These are phyloP conservation scores for Dicycla oo DNA, from an alignment of 2,888 invertebrate genomes.

Conservation along the genomic window DNA sequence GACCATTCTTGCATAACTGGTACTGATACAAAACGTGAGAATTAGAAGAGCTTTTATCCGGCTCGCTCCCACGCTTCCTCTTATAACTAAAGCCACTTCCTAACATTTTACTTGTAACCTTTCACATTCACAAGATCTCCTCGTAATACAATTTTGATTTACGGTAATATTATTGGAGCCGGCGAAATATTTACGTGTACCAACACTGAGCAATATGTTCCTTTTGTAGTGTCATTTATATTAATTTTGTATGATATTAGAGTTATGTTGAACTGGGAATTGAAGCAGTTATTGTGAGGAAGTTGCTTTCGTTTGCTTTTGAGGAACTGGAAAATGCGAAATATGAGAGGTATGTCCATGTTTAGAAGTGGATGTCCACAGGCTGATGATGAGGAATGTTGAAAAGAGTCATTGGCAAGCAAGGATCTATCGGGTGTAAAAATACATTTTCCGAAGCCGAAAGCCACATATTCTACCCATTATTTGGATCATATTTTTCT, in stretches of 20 bases:
- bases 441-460: too few relatives aligned
- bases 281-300: conserved; percentile 17
- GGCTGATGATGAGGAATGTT: not conserved
- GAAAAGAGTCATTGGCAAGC: not conserved
- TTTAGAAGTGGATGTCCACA: not conserved
- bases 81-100: not conserved
- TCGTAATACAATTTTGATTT: conserved; percentile 92
- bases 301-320: not conserved
- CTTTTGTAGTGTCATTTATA: conserved; percentile 45
- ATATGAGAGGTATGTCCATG: not conserved
- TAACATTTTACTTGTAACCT: conserved; percentile 27
- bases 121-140: conserved; percentile 73
- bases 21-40: too few relatives aligned
- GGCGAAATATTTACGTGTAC: conserved; percentile 51
- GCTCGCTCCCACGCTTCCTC: not conserved
- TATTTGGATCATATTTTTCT: too few relatives aligned
- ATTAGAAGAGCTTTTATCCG: too few relatives aligned
- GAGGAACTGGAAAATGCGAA: not conserved
- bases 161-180: conserved; percentile 88
- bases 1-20: too few relatives aligned
- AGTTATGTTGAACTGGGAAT: conserved; percentile 9
- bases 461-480: too few relatives aligned
- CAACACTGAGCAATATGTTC: conserved; percentile 50
- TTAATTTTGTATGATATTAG: conserved; percentile 40
- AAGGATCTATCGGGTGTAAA: too few relatives aligned